Conservation (phyloP, 1,140 invertebrate species). For the Hycleus phaleratus region DNA sequence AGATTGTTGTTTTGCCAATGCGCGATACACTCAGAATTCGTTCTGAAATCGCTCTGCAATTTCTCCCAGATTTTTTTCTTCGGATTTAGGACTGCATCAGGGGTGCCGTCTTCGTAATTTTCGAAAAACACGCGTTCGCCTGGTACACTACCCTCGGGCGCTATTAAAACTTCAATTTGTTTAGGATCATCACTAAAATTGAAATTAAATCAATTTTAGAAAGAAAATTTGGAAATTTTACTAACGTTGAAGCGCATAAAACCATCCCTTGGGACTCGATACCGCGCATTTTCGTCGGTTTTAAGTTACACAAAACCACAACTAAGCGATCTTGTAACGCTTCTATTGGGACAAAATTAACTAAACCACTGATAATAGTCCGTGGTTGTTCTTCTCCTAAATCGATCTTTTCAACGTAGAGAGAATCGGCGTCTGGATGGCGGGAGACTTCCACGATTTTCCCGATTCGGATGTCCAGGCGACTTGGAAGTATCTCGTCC, state of each 20-base stretch:
- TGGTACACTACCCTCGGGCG: conserved; percentile 60
- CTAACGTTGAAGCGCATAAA: conserved; percentile 71
- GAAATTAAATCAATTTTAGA: not conserved
- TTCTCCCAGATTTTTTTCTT: conserved; percentile 99
- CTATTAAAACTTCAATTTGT: conserved; percentile 76
- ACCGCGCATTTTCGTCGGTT: conserved; percentile 88
- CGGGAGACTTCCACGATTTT: conserved; percentile 81
- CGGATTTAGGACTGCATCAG: conserved; percentile 86
- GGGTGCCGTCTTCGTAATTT: conserved; percentile 61
- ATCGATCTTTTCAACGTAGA: conserved; percentile 93
- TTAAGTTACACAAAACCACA: conserved; percentile 87
- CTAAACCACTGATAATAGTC: conserved; percentile 83
- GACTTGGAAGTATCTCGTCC: conserved; percentile 62
- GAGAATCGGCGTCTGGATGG: conserved; percentile 91
- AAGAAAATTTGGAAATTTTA: conserved; percentile 41
- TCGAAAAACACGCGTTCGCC: conserved; percentile 80
- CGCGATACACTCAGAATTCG: conserved; percentile 64
- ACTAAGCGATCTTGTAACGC: conserved; percentile 81
- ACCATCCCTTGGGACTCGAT: conserved; percentile 86
- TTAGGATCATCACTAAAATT: conserved; percentile 53
- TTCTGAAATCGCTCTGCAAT: conserved; percentile 71
- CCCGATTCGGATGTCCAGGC: conserved; percentile 88
- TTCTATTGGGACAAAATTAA: conserved; percentile 80
- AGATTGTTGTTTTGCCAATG: conserved; percentile 78
- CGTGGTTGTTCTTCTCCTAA: conserved; percentile 61